Conservation (phyloP, 2,888 invertebrate genomes). For the Eumacrocentrus americanus region DNA sequence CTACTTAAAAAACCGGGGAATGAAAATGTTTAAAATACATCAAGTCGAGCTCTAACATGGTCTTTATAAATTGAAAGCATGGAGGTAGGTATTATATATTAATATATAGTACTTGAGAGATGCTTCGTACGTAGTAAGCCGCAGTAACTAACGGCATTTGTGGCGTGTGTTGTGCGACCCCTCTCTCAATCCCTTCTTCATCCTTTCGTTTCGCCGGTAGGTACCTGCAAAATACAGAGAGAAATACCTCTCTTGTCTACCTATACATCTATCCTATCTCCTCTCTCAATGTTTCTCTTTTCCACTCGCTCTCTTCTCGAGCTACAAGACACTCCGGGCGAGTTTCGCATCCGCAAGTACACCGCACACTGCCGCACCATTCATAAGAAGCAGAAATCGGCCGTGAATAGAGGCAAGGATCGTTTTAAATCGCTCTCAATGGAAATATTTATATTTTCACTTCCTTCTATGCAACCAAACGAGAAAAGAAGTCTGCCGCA, state of each 20-base stretch:
- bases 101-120: not conserved
- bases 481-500: not conserved
- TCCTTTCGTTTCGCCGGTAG: no score
- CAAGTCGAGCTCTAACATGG: not conserved
- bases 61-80: not conserved
- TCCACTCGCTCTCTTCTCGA: not conserved
- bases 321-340: not conserved
- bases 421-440: constrained; percentile 23
- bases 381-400: constrained; percentile 19
- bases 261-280: not conserved
- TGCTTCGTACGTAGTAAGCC: constrained; percentile 5
- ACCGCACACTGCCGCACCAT: constrained; percentile 27
- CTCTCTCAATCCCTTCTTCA: not conserved
- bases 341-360: constrained; percentile 44
- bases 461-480: constrained; percentile 3
- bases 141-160: constrained; percentile 5
- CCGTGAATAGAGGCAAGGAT: constrained; percentile 12
- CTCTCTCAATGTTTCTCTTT: no score
- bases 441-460: constrained; percentile 24
- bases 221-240: not conserved
- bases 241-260: not conserved
- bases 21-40: not conserved
- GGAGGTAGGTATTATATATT: not conserved
- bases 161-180: not conserved
- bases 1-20: not conserved